Base-by-base conservation (phyloP, 2,797 vertebrate species). In the Varecia variegata region DNA sequence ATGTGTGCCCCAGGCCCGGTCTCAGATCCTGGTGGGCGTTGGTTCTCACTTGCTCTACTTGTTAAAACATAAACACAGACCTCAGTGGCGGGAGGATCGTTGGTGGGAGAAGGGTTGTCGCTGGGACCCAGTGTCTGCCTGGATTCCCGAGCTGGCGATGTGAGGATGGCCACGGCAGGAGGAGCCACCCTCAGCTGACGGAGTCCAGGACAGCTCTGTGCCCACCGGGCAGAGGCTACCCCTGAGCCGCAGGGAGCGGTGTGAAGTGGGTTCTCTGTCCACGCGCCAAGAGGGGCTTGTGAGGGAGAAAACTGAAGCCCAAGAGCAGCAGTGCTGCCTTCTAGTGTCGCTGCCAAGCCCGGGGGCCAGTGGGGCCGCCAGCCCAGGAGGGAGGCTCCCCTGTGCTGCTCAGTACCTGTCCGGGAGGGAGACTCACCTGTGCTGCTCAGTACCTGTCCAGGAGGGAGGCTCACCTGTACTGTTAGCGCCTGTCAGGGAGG, bases 261-360 rank as follows among this genome's bases (percentile, higher is more conserved):
- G 23, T 5, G 7, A 21, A 2, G 25, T 2, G 43, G 7, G 20
- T 32, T 7, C 14, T 47, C 67, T 5, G 13, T 62, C 50, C 40
- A 5, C 7, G 15, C 0, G 2, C 54, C 3, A 25, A 30, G 73
- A 43, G 40, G 67, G 4, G 13, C 21, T 50, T 5, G 0, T 3
- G 35, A 58, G 65, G 7, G 71, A 60, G 81, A 20, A 60, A 17
- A 35, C 54, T 0, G 8, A 35, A 12, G 74, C 50, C 54, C 73
- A 7, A 7, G 52, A 43, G 30, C 50, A 20, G 3, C 11, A 0
- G 25, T 6, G 27, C 6, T 35, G 0, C 47, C 21, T 80, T 23
- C 32, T 43, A 13, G 0, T 0, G 47, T 23, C 27, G 3, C 32
- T 27, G n/a, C 4, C 0, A 1, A 13, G 30, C 12, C 67, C 65